Conservation (phyloP, 2,888 invertebrate genomes). For the Dryobotodes eremita region DNA sequence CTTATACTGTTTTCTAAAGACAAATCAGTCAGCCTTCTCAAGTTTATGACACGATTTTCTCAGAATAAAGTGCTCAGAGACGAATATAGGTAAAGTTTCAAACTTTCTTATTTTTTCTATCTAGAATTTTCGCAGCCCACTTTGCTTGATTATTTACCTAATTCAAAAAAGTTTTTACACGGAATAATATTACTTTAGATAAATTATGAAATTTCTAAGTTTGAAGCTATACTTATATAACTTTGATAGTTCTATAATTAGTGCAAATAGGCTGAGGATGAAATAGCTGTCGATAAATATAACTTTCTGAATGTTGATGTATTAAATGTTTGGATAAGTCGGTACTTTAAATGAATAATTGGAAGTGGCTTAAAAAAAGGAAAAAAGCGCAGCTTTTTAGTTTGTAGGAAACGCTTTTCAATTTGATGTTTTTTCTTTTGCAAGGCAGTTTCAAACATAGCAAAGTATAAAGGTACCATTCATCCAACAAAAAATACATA, state of each 20-base stretch:
- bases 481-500: background rate
- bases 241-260: constrained; percentile 1
- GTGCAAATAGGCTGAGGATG: background rate
- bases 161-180: constrained; percentile 11
- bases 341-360: background rate
- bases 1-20: background rate
- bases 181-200: background rate
- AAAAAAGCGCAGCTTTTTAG: background rate
- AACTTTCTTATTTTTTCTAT: constrained; percentile 14
- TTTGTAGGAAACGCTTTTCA: background rate
- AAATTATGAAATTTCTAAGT: constrained; percentile 20
- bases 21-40: background rate
- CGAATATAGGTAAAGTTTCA: background rate
- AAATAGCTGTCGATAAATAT: background rate
- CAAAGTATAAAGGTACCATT: background rate
- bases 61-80: background rate
- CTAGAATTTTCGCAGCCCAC: constrained; percentile 25
- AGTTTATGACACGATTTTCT: constrained; percentile 11
- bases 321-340: background rate
- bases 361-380: background rate
- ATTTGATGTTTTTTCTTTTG: background rate
- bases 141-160: constrained; percentile 24
- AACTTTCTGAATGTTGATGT: background rate
- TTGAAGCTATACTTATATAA: background rate
- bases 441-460: background rate